Evolutionary conservation across 2,888 invertebrate species (phyloP).

Genomic region (Catocala sponsa): DNA sequence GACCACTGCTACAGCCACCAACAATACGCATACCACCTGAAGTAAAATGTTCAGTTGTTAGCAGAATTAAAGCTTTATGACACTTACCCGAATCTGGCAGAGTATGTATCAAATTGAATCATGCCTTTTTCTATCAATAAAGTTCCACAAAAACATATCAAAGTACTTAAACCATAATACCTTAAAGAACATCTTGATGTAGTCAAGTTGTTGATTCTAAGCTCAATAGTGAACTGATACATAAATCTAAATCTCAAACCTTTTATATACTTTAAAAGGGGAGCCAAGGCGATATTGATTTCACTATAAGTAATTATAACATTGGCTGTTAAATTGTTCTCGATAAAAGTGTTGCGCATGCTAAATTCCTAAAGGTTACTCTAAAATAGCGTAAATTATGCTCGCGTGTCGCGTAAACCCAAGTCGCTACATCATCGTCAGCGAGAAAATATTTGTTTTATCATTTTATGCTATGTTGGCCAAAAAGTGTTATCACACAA

Average conservation of each 20-base stretch:
- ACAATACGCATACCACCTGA: slow-evolving; percentile 22
- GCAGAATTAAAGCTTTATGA: background rate
- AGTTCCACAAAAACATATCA: background rate
- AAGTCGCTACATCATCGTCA: too few species aligned
- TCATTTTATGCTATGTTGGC: too few species aligned
- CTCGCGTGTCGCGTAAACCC: background rate
- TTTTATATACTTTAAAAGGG: background rate
- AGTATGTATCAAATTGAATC: too few species aligned
- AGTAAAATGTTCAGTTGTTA: slow-evolving; percentile 4
- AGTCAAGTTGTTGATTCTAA: background rate
- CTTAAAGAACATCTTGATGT: slow-evolving; percentile 9
- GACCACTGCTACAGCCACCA: slow-evolving; percentile 17
- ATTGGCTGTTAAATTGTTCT: slow-evolving; percentile 1
- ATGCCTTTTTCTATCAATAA: too few species aligned
- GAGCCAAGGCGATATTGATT: slow-evolving; percentile 3
- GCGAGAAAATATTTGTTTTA: too few species aligned
- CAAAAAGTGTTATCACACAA: too few species aligned
- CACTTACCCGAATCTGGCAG: too few species aligned
- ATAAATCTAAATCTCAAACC: background rate
- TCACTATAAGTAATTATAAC: background rate
- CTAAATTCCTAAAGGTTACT: slow-evolving; percentile 1
- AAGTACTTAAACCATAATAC: background rate
- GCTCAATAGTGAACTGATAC: slow-evolving; percentile 6
- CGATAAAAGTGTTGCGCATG: slow-evolving; percentile 3
- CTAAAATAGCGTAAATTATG: background rate